phyloP scores from a whole-genome alignment of 2,888 invertebrate species.

The Netelia fuscicornis region DNA sequence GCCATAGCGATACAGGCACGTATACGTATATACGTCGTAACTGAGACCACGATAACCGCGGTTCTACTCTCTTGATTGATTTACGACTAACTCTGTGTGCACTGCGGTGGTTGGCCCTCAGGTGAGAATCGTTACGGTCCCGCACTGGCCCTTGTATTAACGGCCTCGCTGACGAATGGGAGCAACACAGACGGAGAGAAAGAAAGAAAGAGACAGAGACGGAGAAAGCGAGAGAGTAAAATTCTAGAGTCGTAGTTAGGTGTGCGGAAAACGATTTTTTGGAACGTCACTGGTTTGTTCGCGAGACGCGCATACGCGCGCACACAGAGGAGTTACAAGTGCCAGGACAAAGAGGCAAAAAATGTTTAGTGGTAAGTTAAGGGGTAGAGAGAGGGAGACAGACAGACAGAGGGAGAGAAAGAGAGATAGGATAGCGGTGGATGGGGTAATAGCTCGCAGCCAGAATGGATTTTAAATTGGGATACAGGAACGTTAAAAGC shows the following conservation, averaged over 20 bases:
- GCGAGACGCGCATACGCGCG: neutral
- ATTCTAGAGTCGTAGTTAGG: neutral
- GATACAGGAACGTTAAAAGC: constrained; percentile 46
- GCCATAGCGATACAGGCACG: neutral
- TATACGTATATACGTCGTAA: constrained; percentile 33
- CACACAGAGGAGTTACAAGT: constrained; percentile 7
- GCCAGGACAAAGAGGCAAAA: constrained; percentile 18
- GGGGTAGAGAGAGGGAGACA: neutral
- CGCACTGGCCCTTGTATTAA: constrained; percentile 10
- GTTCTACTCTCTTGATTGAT: constrained; percentile 68
- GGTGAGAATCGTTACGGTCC: constrained; percentile 68
- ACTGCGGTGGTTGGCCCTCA: constrained; percentile 58
- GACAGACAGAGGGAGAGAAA: neutral
- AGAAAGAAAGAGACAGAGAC: constrained; percentile 12
- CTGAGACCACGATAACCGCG: constrained; percentile 61
- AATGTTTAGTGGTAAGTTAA: neutral
- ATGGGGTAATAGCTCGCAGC: constrained; percentile 35
- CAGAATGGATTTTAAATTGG: constrained; percentile 58
- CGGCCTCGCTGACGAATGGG: constrained; percentile 33
- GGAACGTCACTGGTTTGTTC: neutral
- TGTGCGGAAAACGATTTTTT: constrained; percentile 15
- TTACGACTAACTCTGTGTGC: constrained; percentile 63
- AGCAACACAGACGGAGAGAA: constrained; percentile 21
- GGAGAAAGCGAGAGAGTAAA: neutral
- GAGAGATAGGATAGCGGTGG: neutral